phyloP scores from a whole-genome alignment of 2,888 invertebrate genomes.

The Steromphala cineraria region DNA sequence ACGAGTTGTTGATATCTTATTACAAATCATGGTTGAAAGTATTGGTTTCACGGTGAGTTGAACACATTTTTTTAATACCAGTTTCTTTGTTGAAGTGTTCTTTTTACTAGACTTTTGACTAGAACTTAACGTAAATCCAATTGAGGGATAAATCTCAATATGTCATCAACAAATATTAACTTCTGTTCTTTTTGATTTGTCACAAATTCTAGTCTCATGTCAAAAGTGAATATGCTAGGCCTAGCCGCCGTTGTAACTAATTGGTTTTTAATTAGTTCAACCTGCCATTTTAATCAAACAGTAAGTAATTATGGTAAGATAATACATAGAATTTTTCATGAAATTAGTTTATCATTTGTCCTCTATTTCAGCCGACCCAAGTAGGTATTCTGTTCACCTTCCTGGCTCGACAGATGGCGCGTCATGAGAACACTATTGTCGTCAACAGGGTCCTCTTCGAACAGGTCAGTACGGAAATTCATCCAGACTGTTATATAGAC shows the following conservation, averaged over 20 bases:
- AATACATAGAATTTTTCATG: not conserved
- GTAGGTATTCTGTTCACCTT: slow-evolving; percentile 82
- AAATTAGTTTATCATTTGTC: not conserved
- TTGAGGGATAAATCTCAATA: too few species aligned
- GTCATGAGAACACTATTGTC: slow-evolving; percentile 75
- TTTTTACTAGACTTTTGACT: too few species aligned
- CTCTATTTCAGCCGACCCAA: slow-evolving; percentile 77
- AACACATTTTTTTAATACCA: too few species aligned
- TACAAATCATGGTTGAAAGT: slow-evolving; percentile 83
- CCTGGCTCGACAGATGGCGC: slow-evolving; percentile 81
- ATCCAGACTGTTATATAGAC: too few species aligned
- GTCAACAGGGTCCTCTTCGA: slow-evolving; percentile 79
- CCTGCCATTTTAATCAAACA: not conserved
- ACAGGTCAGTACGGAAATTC: slow-evolving; percentile 73
- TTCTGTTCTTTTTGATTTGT: too few species aligned
- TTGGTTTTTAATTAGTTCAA: too few species aligned
- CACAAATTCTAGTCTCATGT: too few species aligned
- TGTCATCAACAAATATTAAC: too few species aligned
- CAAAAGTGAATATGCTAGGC: too few species aligned
- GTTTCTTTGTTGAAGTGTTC: too few species aligned
- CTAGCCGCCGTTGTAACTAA: too few species aligned
- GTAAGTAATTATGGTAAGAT: not conserved
- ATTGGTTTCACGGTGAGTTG: slow-evolving; percentile 81
- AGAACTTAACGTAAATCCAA: too few species aligned
- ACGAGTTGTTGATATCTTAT: slow-evolving; percentile 85